Evolutionary conservation across 2,888 invertebrate genomes (phyloP).

Genomic region (Scaptomyza flava): DNA sequence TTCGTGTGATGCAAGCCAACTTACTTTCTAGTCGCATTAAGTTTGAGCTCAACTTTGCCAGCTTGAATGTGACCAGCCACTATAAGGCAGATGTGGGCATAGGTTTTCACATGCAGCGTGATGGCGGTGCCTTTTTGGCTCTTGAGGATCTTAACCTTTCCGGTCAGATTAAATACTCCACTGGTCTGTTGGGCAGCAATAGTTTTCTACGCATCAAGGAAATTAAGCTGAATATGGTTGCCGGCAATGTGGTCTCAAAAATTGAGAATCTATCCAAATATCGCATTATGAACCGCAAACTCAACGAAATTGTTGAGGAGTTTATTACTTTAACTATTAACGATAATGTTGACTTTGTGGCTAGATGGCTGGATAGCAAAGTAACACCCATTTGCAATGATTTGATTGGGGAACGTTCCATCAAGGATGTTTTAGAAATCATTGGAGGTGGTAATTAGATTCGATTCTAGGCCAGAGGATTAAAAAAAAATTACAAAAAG

Average conservation of each 20-base stretch:
- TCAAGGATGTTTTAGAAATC: constrained; percentile 69
- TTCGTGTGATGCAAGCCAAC: constrained; percentile 53
- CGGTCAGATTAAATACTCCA: constrained; percentile 67
- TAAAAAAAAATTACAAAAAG: constrained; percentile 14
- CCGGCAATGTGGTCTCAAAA: constrained; percentile 74
- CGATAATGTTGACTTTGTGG: constrained; percentile 75
- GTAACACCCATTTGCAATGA: constrained; percentile 69
- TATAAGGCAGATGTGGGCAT: constrained; percentile 66
- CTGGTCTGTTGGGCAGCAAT: constrained; percentile 49
- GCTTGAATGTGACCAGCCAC: constrained; percentile 60
- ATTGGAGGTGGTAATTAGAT: constrained; percentile 48
- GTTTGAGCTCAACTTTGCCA: constrained; percentile 64
- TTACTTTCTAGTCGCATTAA: constrained; percentile 56
- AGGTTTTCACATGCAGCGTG: constrained; percentile 52
- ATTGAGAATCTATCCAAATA: constrained; percentile 74
- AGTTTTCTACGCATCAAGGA: constrained; percentile 64
- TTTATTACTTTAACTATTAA: constrained; percentile 72
- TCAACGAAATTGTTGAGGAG: constrained; percentile 80
- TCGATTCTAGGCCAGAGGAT: neutral
- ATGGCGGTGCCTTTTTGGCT: constrained; percentile 71
- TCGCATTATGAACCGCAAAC: constrained; percentile 70
- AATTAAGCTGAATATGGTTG: constrained; percentile 52
- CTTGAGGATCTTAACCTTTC: constrained; percentile 63
- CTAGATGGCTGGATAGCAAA: constrained; percentile 54
- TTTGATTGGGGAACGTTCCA: constrained; percentile 65